Conservation (phyloP, 2,113 vertebrate genomes). For the Prinia subflava region DNA sequence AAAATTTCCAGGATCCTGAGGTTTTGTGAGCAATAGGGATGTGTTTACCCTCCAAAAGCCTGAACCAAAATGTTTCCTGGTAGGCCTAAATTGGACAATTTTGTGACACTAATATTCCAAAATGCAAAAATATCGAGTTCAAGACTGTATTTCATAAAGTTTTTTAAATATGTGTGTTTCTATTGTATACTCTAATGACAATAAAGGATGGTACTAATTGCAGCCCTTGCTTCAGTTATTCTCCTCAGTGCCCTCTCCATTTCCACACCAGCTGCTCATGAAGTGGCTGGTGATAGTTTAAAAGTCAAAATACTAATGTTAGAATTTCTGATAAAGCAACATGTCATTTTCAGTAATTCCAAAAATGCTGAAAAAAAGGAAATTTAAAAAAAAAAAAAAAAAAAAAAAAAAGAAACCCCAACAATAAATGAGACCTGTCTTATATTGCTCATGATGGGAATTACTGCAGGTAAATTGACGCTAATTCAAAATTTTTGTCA, state of each 20-base stretch:
- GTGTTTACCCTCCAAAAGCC: not conserved
- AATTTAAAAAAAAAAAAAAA: not conserved
- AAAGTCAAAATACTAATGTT: not conserved
- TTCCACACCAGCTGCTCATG: not conserved
- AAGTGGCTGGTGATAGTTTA: not conserved
- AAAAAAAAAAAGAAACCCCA: no score
- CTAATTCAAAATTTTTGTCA: not conserved
- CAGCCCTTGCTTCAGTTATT: not conserved
- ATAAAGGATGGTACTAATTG: not conserved
- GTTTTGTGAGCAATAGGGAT: not conserved
- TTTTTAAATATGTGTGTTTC: not conserved
- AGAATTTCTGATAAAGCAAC: not conserved
- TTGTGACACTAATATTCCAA: not conserved
- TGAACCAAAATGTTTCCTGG: not conserved
- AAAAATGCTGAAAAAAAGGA: not conserved
- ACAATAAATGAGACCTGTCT: not conserved
- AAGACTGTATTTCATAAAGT: not conserved
- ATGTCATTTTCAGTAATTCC: not conserved
- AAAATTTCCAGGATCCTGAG: not conserved
- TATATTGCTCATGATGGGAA: not conserved
- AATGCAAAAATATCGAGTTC: no score
- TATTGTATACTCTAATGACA: not conserved
- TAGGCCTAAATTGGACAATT: not conserved
- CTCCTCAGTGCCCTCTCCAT: not conserved
- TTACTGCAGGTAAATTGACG: not conserved